Base-by-base conservation (phyloP, 2,888 invertebrate species). In the Pandemis corylana region DNA sequence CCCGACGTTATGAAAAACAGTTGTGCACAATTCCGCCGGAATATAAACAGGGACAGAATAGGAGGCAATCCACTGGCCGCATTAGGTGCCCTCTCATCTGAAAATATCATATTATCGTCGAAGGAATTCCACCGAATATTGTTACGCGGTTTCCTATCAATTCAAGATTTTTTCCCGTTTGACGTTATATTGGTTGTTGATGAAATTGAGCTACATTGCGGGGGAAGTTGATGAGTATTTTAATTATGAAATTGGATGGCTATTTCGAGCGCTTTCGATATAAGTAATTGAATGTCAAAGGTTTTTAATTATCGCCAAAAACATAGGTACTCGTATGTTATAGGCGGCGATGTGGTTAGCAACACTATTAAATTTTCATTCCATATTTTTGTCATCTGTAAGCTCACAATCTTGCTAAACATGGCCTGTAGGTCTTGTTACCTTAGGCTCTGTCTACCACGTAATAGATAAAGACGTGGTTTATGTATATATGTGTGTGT, bases 61-160 rank as follows among this genome's bases (percentile, higher is more conserved):
- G 70, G 76, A 72, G 65, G 62, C 64, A 75, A 67, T 73, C 64
- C 75, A 76, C 79, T 72, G 79, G 83, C 83, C 82, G 84, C 84
- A 88, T 88, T 87, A 88, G 86, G 85, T 80, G 83, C 81, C 79
- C 83, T 79, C 81, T 87, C 87, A 81, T 77, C 81, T 84, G 89
- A 87, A 90, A 91, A 89, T 87, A 88, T 90, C 86, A 87, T 88
- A 90, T 90, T 89, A 89, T 87, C 87, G 85, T 80, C 80, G 82
- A 59, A 72, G 61, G 61, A 71, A 69, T 68, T 65, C 68, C 78
- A 80, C 80, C 69, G 84, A 87, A 89, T 87, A 90, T 90, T 90
- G 88, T 89, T 88, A 87, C 85, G 86, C 83, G 88, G 87, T 87
- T 85, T 85, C 82, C 84, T 87, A 87, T 88, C 85, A 85, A 85